Percentiles rank a stretch among this genome's conserved stretches.
Conservation (phyloP, 2,888 invertebrate species). For the Parapristionchus giblindavisi region DNA sequence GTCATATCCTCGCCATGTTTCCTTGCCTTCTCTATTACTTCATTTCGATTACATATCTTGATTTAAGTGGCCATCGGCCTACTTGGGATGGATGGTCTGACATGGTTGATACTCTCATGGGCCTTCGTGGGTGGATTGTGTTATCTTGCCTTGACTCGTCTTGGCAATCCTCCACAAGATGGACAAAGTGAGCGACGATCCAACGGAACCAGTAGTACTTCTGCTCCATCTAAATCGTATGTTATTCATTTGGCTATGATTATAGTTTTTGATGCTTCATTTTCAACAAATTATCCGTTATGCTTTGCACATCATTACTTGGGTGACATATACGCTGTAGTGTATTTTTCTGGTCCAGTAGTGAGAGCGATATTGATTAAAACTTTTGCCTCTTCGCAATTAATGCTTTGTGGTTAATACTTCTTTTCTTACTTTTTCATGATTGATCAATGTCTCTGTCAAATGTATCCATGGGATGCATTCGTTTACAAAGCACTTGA, state of each 20-base stretch:
- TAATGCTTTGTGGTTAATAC: too few relatives aligned
- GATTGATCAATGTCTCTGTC: background rate
- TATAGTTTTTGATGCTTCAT: constrained; percentile 41
- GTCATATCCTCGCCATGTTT: background rate
- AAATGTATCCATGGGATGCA: constrained; percentile 25
- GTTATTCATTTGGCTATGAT: constrained; percentile 38
- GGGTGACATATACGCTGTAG: background rate
- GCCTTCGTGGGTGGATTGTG: constrained; percentile 62
- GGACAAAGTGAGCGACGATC: constrained; percentile 17
- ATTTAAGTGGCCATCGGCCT: constrained; percentile 34
- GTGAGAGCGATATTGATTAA: too few relatives aligned
- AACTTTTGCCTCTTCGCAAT: background rate
- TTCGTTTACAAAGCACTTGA: constrained; percentile 37
- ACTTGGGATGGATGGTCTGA: constrained; percentile 49
- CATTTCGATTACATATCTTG: background rate
- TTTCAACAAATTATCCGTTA: background rate
- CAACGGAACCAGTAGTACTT: background rate
- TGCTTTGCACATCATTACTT: background rate
- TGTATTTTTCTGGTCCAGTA: constrained; percentile 19
- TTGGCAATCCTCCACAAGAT: constrained; percentile 54
- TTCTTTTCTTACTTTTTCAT: background rate
- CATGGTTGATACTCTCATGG: constrained; percentile 65
- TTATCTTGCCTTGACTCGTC: constrained; percentile 63
- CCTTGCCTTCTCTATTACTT: background rate
- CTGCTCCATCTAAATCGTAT: constrained; percentile 22